Conservation (phyloP, 1,140 invertebrate genomes). For the Drosophila sulfurigaster region DNA sequence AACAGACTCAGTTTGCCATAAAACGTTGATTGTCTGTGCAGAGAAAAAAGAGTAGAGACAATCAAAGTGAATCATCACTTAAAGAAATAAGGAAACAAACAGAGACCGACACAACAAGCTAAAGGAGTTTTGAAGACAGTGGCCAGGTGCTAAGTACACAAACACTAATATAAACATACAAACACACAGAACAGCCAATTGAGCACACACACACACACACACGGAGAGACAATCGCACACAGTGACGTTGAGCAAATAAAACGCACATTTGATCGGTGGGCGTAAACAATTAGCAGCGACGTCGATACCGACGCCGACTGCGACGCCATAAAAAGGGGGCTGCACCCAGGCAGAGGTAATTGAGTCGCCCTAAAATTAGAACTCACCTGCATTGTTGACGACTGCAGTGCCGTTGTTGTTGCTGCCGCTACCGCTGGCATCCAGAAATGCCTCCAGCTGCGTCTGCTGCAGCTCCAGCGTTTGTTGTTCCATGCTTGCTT, state of each 20-base stretch:
- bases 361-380: conserved; percentile 54
- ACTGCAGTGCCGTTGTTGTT: conserved; percentile 19
- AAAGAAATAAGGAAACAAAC: conserved; percentile 61
- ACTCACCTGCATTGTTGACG: conserved; percentile 36
- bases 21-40: conserved; percentile 22
- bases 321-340: conserved; percentile 28
- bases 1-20: conserved; percentile 17
- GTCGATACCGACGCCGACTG: conserved; percentile 39
- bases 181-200: background rate
- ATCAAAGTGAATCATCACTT: conserved; percentile 79
- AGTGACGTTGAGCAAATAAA: conserved; percentile 25
- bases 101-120: conserved; percentile 47
- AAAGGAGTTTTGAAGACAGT: conserved; percentile 21
- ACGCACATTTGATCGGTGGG: conserved; percentile 58
- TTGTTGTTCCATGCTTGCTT: conserved; percentile 63
- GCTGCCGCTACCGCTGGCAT: conserved; percentile 41
- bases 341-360: conserved; percentile 60
- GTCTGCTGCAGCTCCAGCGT: conserved; percentile 31
- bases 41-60: conserved; percentile 33
- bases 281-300: conserved; percentile 71
- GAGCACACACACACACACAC: background rate
- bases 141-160: conserved; percentile 22
- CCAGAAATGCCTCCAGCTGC: conserved; percentile 37
- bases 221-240: conserved; percentile 1
- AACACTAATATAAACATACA: conserved; percentile 24